phyloP scores from a whole-genome alignment of 92 coral and sea anemone species.

The Pocillopora meandrina region DNA sequence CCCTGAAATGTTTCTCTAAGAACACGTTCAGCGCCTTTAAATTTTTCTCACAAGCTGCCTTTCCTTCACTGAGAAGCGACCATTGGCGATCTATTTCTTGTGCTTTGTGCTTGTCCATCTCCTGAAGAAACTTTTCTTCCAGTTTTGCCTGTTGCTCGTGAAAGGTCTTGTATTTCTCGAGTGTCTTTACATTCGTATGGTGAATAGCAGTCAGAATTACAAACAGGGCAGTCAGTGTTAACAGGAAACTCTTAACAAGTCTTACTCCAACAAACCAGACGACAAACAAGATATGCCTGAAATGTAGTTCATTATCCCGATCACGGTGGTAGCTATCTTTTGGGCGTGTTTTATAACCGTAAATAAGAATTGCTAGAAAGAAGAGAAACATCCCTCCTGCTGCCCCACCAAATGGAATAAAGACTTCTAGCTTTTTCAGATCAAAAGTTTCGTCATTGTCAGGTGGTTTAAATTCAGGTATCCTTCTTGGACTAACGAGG shows the following conservation, averaged over 20 bases:
- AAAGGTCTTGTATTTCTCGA: constrained; percentile 54
- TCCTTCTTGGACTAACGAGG: constrained; percentile 69
- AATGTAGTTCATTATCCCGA: constrained; percentile 71
- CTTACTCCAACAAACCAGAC: constrained; percentile 85
- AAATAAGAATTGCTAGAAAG: constrained; percentile 57
- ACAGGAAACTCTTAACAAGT: constrained; percentile 69
- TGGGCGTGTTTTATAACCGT: constrained; percentile 80
- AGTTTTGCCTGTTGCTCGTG: constrained; percentile 36
- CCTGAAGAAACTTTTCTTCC: constrained; percentile 47
- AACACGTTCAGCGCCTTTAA: constrained; percentile 47
- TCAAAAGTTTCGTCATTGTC: constrained; percentile 58
- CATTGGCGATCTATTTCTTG: constrained; percentile 69
- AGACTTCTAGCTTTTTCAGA: constrained; percentile 42
- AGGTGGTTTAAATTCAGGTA: constrained; percentile 63
- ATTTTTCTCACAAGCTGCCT: constrained; percentile 60
- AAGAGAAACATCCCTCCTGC: constrained; percentile 52
- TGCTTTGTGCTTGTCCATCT: constrained; percentile 69
- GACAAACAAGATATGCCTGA: constrained; percentile 76
- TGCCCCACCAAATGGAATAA: constrained; percentile 65
- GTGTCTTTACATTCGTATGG: constrained; percentile 53
- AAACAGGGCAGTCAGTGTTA: constrained; percentile 66
- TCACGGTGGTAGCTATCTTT: constrained; percentile 72
- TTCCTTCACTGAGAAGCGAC: constrained; percentile 57
- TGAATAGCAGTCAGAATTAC: constrained; percentile 73
- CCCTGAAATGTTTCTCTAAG: constrained; percentile 57